Conservation (phyloP, 2,797 vertebrate genomes). For the Coccyzus lansbergi region DNA sequence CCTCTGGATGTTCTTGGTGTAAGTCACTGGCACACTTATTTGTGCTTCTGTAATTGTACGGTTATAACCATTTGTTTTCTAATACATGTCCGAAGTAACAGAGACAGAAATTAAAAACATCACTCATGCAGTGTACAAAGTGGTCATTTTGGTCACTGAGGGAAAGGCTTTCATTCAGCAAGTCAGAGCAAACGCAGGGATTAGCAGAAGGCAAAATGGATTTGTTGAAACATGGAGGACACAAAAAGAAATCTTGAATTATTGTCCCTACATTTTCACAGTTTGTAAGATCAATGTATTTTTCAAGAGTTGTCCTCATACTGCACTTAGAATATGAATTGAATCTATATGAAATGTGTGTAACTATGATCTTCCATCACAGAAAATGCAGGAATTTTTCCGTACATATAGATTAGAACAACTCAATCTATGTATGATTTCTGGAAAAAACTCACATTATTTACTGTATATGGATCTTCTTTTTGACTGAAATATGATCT, state of each 20-base stretch:
- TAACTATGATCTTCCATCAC: not conserved
- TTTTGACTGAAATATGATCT: not conserved
- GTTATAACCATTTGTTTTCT: constrained; percentile 45
- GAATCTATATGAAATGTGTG: not conserved
- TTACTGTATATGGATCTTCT: not conserved
- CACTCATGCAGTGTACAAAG: constrained; percentile 33
- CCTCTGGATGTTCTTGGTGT: not conserved
- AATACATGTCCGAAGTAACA: constrained; percentile 17
- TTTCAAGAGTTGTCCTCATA: not conserved
- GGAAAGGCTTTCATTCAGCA: constrained; percentile 50
- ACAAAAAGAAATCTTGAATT: constrained; percentile 39
- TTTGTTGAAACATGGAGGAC: not conserved
- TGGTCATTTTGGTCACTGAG: constrained; percentile 50
- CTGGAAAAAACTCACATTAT: not conserved
- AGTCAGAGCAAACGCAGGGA: constrained; percentile 10
- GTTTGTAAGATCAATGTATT: constrained; percentile 4
- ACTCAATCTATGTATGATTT: not conserved
- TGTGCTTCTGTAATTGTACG: constrained; percentile 40
- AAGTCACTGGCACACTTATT: not conserved
- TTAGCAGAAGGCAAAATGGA: constrained; percentile 45
- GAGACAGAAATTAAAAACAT: constrained; percentile 67
- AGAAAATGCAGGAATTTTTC: not conserved
- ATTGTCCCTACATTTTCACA: not conserved
- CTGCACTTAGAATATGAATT: not conserved
- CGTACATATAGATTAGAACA: not conserved